phyloP scores from a whole-genome alignment of 2,113 vertebrate genomes.

The Deroptyus accipitrinus region DNA sequence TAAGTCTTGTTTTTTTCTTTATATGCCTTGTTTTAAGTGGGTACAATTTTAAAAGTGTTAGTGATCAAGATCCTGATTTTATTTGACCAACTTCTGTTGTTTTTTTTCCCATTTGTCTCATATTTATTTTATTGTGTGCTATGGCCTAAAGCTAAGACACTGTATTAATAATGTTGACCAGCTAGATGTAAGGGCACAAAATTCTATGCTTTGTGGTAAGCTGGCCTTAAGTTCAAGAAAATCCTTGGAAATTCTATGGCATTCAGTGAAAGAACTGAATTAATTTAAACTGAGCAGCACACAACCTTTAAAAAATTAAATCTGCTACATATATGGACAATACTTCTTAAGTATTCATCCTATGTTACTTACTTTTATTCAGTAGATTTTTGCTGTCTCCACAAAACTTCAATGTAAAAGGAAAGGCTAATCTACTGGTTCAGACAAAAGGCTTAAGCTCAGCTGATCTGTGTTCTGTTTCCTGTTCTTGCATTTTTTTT shows the following conservation, averaged over 20 bases:
- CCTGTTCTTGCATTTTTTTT: not conserved
- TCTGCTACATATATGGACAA: slow-evolving; percentile 3
- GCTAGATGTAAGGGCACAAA: not conserved
- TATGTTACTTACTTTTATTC: slow-evolving; percentile 32
- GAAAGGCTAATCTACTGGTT: slow-evolving; percentile 28
- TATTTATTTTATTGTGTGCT: not conserved
- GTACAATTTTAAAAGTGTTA: not conserved
- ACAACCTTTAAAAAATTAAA: slow-evolving; percentile 38
- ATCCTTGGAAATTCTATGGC: not conserved
- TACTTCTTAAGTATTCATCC: slow-evolving; percentile 23
- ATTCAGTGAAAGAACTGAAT: slow-evolving; percentile 14
- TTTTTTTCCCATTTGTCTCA: not conserved
- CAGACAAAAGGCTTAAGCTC: slow-evolving; percentile 52
- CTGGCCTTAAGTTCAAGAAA: slow-evolving; percentile 19
- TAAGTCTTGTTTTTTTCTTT: not conserved
- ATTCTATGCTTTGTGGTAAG: not conserved
- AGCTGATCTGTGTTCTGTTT: slow-evolving; percentile 23
- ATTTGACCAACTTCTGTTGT: not conserved
- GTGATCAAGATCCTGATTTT: not conserved
- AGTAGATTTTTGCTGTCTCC: slow-evolving; percentile 22
- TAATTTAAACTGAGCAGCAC: slow-evolving; percentile 40
- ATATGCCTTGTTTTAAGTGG: not conserved
- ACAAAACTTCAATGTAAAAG: slow-evolving; percentile 1
- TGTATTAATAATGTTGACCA: not conserved
- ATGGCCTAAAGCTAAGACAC: not conserved